Evolutionary conservation across 2,888 invertebrate species (phyloP).

Genomic region (Luperina testacea): DNA sequence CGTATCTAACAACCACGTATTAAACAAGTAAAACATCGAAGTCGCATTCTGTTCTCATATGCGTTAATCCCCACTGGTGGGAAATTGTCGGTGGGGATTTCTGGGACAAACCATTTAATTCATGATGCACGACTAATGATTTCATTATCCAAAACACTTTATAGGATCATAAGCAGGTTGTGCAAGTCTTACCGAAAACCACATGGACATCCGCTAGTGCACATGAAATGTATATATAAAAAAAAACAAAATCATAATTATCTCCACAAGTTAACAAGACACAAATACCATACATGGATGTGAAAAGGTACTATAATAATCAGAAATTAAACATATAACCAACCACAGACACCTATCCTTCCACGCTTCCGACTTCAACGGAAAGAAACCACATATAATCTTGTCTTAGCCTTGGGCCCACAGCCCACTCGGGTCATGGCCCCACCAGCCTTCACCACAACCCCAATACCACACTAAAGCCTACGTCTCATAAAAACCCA

Average conservation of each 20-base stretch:
- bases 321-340: background rate
- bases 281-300: background rate
- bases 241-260: background rate
- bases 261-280: background rate
- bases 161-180: background rate
- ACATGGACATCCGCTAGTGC: no score
- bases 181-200: background rate
- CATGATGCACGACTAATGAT: background rate
- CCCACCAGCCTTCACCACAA: constrained; percentile 20
- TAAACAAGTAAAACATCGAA: background rate
- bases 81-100: no score
- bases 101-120: background rate
- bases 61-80: no score
- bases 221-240: background rate
- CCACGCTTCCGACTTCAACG: background rate
- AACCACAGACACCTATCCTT: background rate
- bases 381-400: background rate
- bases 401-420: constrained; percentile 19
- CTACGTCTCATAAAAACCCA: constrained; percentile 27
- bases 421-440: constrained; percentile 12
- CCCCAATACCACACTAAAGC: constrained; percentile 20
- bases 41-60: background rate
- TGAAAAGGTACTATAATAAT: background rate
- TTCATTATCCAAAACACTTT: background rate
- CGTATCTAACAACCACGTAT: no score